Evolutionary conservation across 2,888 invertebrate genomes (phyloP), one percentile per base, ranked within the genome.

Genomic region (Azorinus chamasolen): DNA sequence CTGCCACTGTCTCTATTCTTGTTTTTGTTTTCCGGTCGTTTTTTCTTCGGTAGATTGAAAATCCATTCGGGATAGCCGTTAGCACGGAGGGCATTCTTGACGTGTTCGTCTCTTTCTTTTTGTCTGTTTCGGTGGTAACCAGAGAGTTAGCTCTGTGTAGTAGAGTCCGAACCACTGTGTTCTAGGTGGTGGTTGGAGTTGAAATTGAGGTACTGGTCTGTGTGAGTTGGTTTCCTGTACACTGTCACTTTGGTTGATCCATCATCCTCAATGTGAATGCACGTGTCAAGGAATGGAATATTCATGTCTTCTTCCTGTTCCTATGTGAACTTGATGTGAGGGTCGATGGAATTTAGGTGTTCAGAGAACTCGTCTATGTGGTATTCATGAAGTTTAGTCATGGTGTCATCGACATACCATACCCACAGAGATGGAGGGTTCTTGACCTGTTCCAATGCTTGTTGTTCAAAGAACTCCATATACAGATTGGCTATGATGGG

Each of bases 291-390:
- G 10, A 32, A 32, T 32, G 32, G 32, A 6, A 32, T 32, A 6
- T 32, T 32, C 32, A 32, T 32, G 32, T 32, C 32, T 37, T 54
- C 18, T 32, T 54, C 27, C 27, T 32, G 24, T 54, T 54, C 37
- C n/a, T 5, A 32, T 10, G 54, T 54, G 4, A 32, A 54, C 54
- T 54, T 54, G 24, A 54, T 41, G 58, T 58, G 22, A 10, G 58
- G 41, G 43, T 58, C 58, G n/a, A 39, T 58, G 58, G 43, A 43
- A 43, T 58, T 58, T 10, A 41, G 18, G 24, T 58, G 58, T 18
- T 43, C 16, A 12, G 45, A 20, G 43, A 58, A 43, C 39, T 58
- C 43, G 5, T 54, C 45, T 16, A 43, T 27, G 27, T 39, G 24
- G 22, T 58, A 10, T n/a, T 41, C 45, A 14, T 58, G 22, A 22